Evolutionary conservation across 2,888 invertebrate genomes (phyloP).

Genomic region (Tetranychus truncatus): DNA sequence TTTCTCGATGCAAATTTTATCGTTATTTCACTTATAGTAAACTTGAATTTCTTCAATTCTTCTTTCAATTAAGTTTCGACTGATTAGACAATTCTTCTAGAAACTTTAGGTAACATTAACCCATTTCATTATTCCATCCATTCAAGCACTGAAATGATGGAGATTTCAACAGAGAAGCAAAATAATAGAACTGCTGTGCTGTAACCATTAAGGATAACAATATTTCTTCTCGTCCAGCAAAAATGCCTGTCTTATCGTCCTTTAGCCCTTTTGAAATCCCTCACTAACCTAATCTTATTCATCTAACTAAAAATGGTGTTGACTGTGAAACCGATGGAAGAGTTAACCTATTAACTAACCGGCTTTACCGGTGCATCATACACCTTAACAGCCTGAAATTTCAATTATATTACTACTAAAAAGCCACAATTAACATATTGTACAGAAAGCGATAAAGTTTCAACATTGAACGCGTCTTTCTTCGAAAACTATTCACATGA

Average conservation of each 20-base stretch:
- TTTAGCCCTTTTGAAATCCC: not conserved
- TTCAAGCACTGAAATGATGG: conserved; percentile 14
- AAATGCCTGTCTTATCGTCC: conserved; percentile 17
- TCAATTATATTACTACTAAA: too few relatives aligned
- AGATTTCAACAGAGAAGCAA: conserved; percentile 19
- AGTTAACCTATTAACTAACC: not conserved
- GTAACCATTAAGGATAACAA: not conserved
- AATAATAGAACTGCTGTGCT: not conserved
- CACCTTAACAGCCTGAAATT: too few relatives aligned
- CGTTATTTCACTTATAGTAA: too few relatives aligned
- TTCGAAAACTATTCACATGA: too few relatives aligned
- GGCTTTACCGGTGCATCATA: too few relatives aligned
- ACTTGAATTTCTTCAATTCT: too few relatives aligned
- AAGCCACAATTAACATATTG: too few relatives aligned
- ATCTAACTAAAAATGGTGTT: conserved; percentile 6
- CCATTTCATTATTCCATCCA: conserved; percentile 9
- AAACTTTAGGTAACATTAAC: not conserved
- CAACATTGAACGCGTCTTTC: too few relatives aligned
- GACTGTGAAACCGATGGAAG: not conserved
- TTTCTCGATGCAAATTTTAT: too few relatives aligned
- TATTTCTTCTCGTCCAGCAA: conserved; percentile 17
- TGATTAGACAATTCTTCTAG: too few relatives aligned
- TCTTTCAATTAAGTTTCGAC: not conserved
- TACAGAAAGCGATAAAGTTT: too few relatives aligned
- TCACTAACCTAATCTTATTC: not conserved